Base-by-base conservation (phyloP, 2,113 vertebrate species). In the Catharus minimus region DNA sequence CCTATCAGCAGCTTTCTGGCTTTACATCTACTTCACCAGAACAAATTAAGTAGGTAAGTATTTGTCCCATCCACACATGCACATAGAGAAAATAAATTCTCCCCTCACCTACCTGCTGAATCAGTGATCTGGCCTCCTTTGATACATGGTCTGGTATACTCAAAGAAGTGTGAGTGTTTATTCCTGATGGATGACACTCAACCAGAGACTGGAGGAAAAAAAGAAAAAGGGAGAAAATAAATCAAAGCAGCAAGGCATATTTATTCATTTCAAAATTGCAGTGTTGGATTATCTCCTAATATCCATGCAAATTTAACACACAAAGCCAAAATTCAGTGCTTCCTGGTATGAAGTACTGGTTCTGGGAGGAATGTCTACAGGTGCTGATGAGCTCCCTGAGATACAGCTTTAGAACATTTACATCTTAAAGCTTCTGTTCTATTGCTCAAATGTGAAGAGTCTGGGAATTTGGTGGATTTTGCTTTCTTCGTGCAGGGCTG, bases 101-200 rank as follows among this genome's bases (percentile, higher is more conserved):
- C 33, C 65, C 61, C 66, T 82, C 52, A 67, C 55, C 91, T 97
- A 99, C 99, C 99, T 99, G 98, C 92, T 99, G 98, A 90, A 99
- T 95, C 82, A 99, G 98, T 87, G 99, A 99, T 49, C 97, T 97
- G 88, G 98, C 99, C 94, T 99, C 99, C 92, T 99, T 98, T 9
- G 99, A 99, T 78, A 99, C 97, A 17, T 97, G 98, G 83, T 99
- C 99, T 7, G 99, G 99, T 97, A 99, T 97, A 97, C 98, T 99
- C 95, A 99, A 94, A 68, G 98, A 96, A 4, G 99, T 99, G 96
- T 99, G 99, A 64, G 98, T 99, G 81, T 98, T 98, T 94, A 99
- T 99, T 95, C 99, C 99, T 50, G 99, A 98, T 33, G 99, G 99
- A 96, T 99, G 99, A 96, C 99, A 99, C 83, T 98, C 98, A 79